Evolutionary conservation across 1,140 invertebrate species (phyloP), one percentile per base, ranked within the genome.

Genomic region (Mactra quadrangularis): DNA sequence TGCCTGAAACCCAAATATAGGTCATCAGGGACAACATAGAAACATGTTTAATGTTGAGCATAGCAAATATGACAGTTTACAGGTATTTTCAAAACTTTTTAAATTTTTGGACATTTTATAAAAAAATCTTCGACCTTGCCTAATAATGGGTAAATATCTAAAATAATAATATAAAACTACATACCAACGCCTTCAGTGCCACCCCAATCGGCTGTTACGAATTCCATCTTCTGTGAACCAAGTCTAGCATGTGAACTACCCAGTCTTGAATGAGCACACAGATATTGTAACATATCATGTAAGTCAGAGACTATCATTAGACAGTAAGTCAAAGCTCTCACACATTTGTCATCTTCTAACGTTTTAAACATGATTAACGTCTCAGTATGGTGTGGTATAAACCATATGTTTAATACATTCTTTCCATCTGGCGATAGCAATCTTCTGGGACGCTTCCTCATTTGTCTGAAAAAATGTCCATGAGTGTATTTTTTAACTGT

Each of bases 371-470:
- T 90, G 60, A 89, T 78, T 70, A 93, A 82, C 9, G 90, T 85
- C 62, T 93, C 93, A 0, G 89, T 86, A 68, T 90, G 87, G 70
- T 93, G 91, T 3, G 93, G 93, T 29, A 93, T 91, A 75, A 93
- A 93, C 91, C 92, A 93, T n/a, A 93, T 86, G 78, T 93, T 93
- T 52, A 93, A 82, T 0, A 93, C 84, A 60, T 90, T 85, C 52
- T 86, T 81, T 11, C 93, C 93, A 83, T 92, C 88, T 6, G 85
- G 86, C 11, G 91, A 91, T 35, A 93, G 78, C 6, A 93, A 71
- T 3, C 89, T 88, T 6, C 90, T 62, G 25, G 92, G 90, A 50
- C 92, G 81, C 25, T 90, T 90, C 77, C 90, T 89, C 66, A 91
- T 76, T 38, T 77, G 59, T 74, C 89, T 89, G 84, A 9, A 74